A percentile compares a stretch with the other conserved stretches of the same genome.
These are phyloP conservation scores for Ptilonorhynchus violaceus DNA, from an alignment of 2,113 vertebrate species.

Conservation along the genomic window DNA sequence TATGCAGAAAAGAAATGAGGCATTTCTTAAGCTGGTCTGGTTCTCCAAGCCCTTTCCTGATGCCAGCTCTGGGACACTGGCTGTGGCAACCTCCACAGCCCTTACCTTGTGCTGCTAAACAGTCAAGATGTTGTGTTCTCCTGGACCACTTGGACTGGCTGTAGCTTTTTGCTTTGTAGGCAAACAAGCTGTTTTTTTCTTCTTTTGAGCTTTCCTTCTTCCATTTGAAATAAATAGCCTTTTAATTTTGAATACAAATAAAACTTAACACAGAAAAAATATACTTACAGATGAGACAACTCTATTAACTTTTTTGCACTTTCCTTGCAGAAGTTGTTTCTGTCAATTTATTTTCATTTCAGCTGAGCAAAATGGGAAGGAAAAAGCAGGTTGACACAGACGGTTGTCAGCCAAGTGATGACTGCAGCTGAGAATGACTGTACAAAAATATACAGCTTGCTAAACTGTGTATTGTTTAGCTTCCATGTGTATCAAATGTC, in stretches of 20 bases:
- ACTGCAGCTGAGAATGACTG: constrained; percentile 31
- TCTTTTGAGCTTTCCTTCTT: not conserved
- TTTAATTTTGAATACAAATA: constrained; percentile 2
- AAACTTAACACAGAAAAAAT: not conserved
- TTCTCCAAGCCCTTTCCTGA: not conserved
- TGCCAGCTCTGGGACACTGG: not conserved
- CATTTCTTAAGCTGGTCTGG: not conserved
- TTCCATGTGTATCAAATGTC: constrained; percentile 36
- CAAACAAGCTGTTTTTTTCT: not conserved
- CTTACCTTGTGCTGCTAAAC: not conserved
- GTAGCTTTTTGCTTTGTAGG: not conserved
- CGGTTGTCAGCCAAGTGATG: constrained; percentile 58
- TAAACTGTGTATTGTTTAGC: constrained; percentile 35
- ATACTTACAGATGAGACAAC: not conserved
- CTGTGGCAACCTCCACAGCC: not conserved
- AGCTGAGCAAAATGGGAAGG: constrained; percentile 28
- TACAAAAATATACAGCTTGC: constrained; percentile 52
- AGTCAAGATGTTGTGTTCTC: not conserved
- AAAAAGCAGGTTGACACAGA: constrained; percentile 56
- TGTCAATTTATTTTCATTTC: constrained; percentile 50
- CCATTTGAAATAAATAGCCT: constrained; percentile 10
- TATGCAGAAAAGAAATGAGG: not conserved
- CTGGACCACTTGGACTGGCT: not conserved
- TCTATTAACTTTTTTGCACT: not conserved
- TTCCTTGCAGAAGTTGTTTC: constrained; percentile 35